Percentiles rank a stretch among this genome's conserved stretches.
Evolutionary conservation across 1,140 invertebrate species (phyloP).

Genomic region (Cryptotermes secundus): DNA sequence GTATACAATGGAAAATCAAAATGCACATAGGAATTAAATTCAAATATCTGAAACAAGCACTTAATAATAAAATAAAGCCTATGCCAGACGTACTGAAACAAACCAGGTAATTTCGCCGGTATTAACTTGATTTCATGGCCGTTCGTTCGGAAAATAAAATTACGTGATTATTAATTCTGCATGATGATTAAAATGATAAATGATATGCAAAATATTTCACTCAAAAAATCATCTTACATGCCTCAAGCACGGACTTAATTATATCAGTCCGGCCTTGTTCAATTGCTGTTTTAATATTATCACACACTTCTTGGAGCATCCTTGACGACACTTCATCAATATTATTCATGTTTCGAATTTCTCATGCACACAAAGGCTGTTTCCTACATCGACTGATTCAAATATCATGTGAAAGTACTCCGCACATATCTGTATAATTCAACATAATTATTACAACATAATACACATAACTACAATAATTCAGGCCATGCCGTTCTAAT

Average conservation of each 20-base stretch:
- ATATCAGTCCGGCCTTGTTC: constrained; percentile 62
- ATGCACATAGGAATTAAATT: too few species aligned
- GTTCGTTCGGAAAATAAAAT: neutral
- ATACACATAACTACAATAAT: too few species aligned
- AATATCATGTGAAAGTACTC: too few species aligned
- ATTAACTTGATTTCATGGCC: neutral
- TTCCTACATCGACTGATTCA: too few species aligned
- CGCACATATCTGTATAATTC: too few species aligned
- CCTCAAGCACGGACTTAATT: constrained; percentile 58
- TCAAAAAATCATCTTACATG: constrained; percentile 50
- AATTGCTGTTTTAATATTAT: constrained; percentile 58
- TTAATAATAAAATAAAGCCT: neutral
- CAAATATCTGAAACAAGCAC: too few species aligned
- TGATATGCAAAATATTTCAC: constrained; percentile 15
- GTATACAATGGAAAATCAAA: too few species aligned
- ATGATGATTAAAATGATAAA: too few species aligned
- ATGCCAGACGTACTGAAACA: neutral
- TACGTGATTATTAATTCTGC: too few species aligned
- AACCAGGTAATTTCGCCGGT: neutral
- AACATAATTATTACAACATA: too few species aligned
- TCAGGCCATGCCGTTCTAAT: too few species aligned
- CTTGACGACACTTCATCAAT: neutral
- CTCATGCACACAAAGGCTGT: too few species aligned
- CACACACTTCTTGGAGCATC: constrained; percentile 46
- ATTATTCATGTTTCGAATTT: neutral